phyloP scores from a whole-genome alignment of 1,140 invertebrate species.

The Campoletis sonorensis region DNA sequence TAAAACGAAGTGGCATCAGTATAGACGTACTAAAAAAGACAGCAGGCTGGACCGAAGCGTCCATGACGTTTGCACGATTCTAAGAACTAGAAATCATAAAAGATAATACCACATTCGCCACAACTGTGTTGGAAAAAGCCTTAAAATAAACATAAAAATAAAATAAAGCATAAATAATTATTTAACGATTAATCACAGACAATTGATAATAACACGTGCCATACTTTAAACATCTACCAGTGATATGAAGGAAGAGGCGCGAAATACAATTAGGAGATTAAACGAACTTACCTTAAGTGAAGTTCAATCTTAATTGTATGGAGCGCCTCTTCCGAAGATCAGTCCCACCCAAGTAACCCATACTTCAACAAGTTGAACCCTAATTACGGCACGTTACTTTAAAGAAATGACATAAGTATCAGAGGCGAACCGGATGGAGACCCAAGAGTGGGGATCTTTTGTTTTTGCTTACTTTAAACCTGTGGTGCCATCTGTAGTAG shows the following conservation, averaged over 20 bases:
- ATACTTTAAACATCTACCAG: slow-evolving; percentile 48
- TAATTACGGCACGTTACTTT: slow-evolving; percentile 13
- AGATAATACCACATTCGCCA: slow-evolving; percentile 35
- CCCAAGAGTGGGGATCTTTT: no score
- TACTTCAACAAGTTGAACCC: slow-evolving; percentile 20
- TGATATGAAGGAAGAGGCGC: slow-evolving; percentile 49
- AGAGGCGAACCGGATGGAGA: no score
- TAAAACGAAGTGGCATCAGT: slow-evolving; percentile 5
- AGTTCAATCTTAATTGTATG: no score
- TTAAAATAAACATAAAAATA: no score
- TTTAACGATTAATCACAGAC: not conserved
- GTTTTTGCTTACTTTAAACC: no score
- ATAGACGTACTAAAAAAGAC: slow-evolving; percentile 53
- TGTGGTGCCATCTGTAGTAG: no score
- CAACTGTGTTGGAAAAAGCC: slow-evolving; percentile 35
- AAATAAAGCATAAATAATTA: not conserved
- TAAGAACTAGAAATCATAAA: slow-evolving; percentile 49
- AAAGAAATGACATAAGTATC: slow-evolving; percentile 4
- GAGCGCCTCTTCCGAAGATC: slow-evolving; percentile 20
- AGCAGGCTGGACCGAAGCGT: slow-evolving; percentile 54
- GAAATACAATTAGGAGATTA: slow-evolving; percentile 45
- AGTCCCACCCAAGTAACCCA: slow-evolving; percentile 15
- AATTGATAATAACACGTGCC: slow-evolving; percentile 25
- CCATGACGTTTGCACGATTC: slow-evolving; percentile 54
- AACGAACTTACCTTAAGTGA: no score